Evolutionary conservation across 2,113 vertebrate species (phyloP).

Genomic region (Pomatorhinus ruficollis): DNA sequence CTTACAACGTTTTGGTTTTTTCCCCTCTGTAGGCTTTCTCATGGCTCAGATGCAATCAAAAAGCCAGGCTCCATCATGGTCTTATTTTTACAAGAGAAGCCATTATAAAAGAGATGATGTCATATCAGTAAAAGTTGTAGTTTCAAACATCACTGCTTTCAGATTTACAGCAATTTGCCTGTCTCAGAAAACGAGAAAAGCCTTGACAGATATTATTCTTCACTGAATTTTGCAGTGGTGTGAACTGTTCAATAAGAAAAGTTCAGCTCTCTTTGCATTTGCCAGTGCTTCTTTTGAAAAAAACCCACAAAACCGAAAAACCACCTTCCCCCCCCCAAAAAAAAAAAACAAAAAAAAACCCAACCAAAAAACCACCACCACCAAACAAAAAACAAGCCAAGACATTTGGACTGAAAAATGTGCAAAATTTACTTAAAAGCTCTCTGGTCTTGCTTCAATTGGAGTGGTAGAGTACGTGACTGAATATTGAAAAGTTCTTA

Average conservation of each 20-base stretch:
- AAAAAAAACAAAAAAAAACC: too few species aligned
- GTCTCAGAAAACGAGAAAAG: neutral
- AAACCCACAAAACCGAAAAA: neutral
- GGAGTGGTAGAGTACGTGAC: neutral
- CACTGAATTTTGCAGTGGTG: neutral
- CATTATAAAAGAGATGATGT: neutral
- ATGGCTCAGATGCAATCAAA: neutral
- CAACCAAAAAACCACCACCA: neutral
- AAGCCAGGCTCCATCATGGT: neutral
- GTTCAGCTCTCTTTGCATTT: neutral
- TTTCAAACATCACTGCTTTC: neutral
- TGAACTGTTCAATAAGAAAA: neutral
- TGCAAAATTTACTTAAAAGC: neutral
- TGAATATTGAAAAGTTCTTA: neutral
- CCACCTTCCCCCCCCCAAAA: too few species aligned
- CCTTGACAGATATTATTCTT: neutral
- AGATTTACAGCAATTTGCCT: neutral
- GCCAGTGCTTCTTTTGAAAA: neutral
- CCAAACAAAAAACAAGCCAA: neutral
- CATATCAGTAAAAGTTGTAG: neutral
- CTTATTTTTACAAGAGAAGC: neutral
- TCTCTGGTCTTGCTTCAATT: neutral
- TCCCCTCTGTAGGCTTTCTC: neutral
- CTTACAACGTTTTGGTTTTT: neutral
- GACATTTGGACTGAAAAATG: neutral